Evolutionary conservation across 2,113 vertebrate species (phyloP).

Genomic region (Ciconia boyciana): DNA sequence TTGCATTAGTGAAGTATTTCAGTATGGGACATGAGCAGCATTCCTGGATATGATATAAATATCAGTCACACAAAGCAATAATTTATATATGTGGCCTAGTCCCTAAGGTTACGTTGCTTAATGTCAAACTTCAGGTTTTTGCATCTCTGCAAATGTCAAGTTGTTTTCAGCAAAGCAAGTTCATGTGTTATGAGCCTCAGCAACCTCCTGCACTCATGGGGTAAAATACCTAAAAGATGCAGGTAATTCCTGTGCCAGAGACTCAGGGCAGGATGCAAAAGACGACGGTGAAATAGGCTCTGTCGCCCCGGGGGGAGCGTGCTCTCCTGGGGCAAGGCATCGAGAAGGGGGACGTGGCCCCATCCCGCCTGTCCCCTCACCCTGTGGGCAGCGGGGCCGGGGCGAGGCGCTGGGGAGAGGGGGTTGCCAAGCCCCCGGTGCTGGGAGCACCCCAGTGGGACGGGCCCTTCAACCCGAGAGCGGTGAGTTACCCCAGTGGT

Average conservation of each 20-base stretch:
- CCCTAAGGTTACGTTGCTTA: not conserved
- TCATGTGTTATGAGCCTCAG: not conserved
- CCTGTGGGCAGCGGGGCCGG: fast-evolving
- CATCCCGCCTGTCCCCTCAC: too few species aligned
- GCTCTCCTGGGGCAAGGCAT: not conserved
- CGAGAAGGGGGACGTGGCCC: not conserved
- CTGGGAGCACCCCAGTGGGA: not conserved
- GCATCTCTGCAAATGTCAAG: constrained; percentile 46
- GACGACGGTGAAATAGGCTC: not conserved
- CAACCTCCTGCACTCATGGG: not conserved
- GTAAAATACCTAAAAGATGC: not conserved
- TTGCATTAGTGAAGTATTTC: not conserved
- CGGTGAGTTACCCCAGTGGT: fast-evolving
- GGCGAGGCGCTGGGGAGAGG: not conserved
- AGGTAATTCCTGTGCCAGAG: not conserved
- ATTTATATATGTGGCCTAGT: not conserved
- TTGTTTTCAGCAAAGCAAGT: not conserved
- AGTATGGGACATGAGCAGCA: not conserved
- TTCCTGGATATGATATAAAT: not conserved
- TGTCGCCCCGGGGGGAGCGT: fast-evolving
- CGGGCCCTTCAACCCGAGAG: fast-evolving
- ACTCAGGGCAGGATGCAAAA: not conserved
- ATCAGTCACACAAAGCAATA: not conserved
- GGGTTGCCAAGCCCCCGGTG: not conserved
- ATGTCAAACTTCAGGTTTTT: constrained; percentile 1